Evolutionary conservation across 2,888 invertebrate species (phyloP), one percentile per base, ranked within the genome.

Genomic region (Sesia apiformis): DNA sequence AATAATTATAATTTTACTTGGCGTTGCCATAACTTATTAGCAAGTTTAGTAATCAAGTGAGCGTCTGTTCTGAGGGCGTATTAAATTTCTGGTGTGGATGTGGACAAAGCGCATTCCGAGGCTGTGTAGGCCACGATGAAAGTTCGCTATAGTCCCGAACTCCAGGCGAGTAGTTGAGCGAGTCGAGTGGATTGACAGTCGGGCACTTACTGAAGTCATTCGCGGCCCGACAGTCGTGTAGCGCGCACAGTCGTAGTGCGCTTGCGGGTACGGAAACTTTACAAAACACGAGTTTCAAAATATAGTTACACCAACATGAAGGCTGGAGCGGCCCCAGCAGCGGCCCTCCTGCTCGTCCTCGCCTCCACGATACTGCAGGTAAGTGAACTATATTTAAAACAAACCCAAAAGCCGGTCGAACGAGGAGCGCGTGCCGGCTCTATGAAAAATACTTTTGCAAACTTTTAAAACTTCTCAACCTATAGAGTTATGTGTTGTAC

Each of bases 171-270:
- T 23, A 23, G 23, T 46, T 23, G 5, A 23, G 46, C 46, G 46
- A 58, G 61, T 66, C 70, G 66, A 70, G 69, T 71, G 74, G 69
- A 70, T 23, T 66, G 66, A 63, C 65, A 63, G 8, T 7, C 46
- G 46, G 23, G 46, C 46, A 43, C 46, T n/a, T 46, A n/a, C 46
- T n/a, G 8, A n/a, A n/a, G n/a, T 69, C 85, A 87, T 78, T 86
- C 84, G 84, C 82, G 76, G 74, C 72, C 74, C 71, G 81, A 72
- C 78, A 70, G 73, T 76, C 65, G 77, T 69, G 77, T 70, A 77
- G 84, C 79, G 78, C 78, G 77, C 78, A 74, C 77, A 79, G 70
- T 68, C 76, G 72, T 68, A 71, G 70, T 75, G 78, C 81, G 75
- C 70, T 67, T 62, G 64, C 66, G 74, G 67, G 63, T 8, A 8